Conservation (phyloP, 1,140 invertebrate genomes). For the Leptinotarsa lineolata region DNA sequence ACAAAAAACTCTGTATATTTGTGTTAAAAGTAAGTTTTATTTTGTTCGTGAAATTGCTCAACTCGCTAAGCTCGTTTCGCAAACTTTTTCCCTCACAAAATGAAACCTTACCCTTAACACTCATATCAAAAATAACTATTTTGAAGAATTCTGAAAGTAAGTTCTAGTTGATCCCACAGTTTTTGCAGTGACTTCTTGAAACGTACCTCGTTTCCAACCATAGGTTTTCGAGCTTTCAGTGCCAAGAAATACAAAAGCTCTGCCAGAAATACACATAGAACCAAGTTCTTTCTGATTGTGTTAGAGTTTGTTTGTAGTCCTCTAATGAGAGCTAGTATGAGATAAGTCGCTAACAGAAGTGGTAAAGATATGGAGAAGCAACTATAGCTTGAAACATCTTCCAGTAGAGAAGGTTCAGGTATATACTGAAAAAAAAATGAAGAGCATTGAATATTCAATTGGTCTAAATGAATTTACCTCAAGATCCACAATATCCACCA, state of each 20-base stretch:
- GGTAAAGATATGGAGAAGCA: conserved; percentile 84
- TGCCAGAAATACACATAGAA: conserved; percentile 84
- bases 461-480: conserved; percentile 64
- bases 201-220: conserved; percentile 74
- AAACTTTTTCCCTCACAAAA: too few species aligned
- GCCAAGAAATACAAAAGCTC: conserved; percentile 87
- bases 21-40: too few species aligned
- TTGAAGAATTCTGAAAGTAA: too few species aligned
- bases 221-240: conserved; percentile 74
- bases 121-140: too few species aligned
- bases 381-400: conserved; percentile 86
- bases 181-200: too few species aligned
- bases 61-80: too few species aligned
- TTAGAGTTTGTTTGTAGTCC: conserved; percentile 88
- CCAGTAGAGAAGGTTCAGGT: conserved; percentile 79
- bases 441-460: background rate
- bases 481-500: conserved; percentile 88
- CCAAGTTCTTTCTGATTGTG: conserved; percentile 91
- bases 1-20: too few species aligned
- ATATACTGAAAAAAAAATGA: conserved; percentile 64
- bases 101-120: too few species aligned
- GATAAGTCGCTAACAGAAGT: conserved; percentile 73
- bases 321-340: conserved; percentile 76
- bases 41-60: too few species aligned
- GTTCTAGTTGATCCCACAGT: too few species aligned